Evolutionary conservation across 2,888 invertebrate species (phyloP), one percentile per base, ranked within the genome.

Genomic region (Ellobium chinense): DNA sequence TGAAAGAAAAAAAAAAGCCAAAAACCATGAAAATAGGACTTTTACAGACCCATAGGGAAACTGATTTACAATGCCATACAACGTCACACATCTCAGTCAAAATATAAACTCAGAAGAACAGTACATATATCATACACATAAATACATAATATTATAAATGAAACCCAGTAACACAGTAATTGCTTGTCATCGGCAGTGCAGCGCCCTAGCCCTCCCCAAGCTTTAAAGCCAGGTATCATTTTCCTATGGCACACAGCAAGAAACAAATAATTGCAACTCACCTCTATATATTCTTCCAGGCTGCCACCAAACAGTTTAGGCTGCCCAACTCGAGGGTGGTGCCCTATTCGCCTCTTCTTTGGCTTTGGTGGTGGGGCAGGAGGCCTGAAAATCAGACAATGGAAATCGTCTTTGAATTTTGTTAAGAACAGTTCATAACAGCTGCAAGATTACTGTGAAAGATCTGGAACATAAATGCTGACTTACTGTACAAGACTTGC

Each of bases 241-340:
- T n/a, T n/a, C n/a, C n/a, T n/a, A n/a, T n/a, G n/a, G n/a, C n/a
- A n/a, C n/a, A n/a, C n/a, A n/a, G n/a, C n/a, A n/a, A n/a, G n/a
- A n/a, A n/a, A n/a, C n/a, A n/a, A n/a, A n/a, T n/a, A n/a, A n/a
- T n/a, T n/a, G 46, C 46, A 46, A 46, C 46, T 76, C 46, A 93
- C 93, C 92, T 98, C 97, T 88, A 97, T 94, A 91, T 97, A 97
- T 92, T 97, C 97, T 92, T 97, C 97, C 81, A 98, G 94, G 85
- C 97, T 97, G 74, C 98, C 97, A 63, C 97, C 97, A 93, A 98
- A 98, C 87, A 97, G 94, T 92, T 96, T 96, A 0, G 97, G 97
- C 89, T 96, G 96, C 0, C 96, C 96, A 86, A 96, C 96, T 18
- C 87, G 86, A 34, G 91, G 91, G 29, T 87, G 88, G 62, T 91